phyloP scores from a whole-genome alignment of 30 jellyfish, hydroid and myxozoan species.

The Hydractinia symbiolongicarpus region DNA sequence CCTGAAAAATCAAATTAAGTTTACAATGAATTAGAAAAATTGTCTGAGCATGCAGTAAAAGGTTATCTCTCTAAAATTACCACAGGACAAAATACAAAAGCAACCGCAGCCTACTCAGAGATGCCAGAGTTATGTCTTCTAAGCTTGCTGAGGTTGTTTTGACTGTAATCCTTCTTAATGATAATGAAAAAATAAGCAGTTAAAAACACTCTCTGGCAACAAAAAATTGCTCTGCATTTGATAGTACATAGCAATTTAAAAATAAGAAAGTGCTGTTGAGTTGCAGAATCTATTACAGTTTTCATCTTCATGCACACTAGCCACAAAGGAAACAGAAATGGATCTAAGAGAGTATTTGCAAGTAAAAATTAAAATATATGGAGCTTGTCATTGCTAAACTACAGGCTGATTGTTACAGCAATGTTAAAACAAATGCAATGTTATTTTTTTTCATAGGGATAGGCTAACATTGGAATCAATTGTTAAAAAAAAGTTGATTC shows the following conservation, averaged over 20 bases:
- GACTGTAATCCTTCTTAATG: neutral
- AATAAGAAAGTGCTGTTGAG: too few species aligned
- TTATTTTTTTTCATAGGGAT: neutral
- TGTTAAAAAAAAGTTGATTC: neutral
- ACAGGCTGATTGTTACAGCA: neutral
- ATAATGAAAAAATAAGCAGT: neutral
- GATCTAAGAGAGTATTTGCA: too few species aligned
- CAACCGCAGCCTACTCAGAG: neutral
- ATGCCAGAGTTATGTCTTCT: neutral
- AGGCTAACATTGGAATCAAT: neutral
- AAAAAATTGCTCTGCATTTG: too few species aligned
- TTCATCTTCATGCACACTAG: too few species aligned
- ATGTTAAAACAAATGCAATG: too few species aligned
- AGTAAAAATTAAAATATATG: too few species aligned
- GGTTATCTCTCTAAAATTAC: slow-evolving; percentile 23
- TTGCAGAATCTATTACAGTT: too few species aligned
- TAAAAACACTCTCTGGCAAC: neutral
- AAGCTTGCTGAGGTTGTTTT: neutral
- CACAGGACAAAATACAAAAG: slow-evolving; percentile 22
- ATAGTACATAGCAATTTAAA: too few species aligned
- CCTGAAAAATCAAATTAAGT: neutral
- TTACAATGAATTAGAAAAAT: slow-evolving; percentile 12
- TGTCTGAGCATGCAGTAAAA: neutral
- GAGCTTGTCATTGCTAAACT: neutral
- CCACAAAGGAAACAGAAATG: too few species aligned